Conservation (phyloP, 2,888 invertebrate genomes). For the Catocala fraxini region DNA sequence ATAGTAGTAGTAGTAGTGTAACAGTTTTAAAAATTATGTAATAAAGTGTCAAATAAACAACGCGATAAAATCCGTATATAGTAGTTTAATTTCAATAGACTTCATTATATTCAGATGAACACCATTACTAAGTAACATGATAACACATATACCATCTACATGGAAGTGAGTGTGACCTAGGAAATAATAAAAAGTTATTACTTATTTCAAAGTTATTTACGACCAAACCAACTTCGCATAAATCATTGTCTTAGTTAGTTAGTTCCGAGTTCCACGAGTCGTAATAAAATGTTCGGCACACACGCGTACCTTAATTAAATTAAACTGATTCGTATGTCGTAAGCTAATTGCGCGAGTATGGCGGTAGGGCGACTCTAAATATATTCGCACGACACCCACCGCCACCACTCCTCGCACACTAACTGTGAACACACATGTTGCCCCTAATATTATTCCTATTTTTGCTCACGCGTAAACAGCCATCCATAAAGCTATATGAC, state of each 20-base stretch:
- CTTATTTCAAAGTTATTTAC: constrained; percentile 23
- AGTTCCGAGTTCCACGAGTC: constrained; percentile 28
- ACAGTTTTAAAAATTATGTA: no score
- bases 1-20: no score
- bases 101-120: no score
- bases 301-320: constrained; percentile 70
- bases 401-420: constrained; percentile 68
- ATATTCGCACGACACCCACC: constrained; percentile 72
- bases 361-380: constrained; percentile 66
- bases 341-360: constrained; percentile 65
- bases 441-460: constrained; percentile 51
- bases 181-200: constrained; percentile 27
- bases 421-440: constrained; percentile 65
- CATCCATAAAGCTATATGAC: constrained; percentile 35
- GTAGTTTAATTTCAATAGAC: no score
- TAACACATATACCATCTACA: constrained; percentile 9
- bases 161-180: constrained; percentile 31
- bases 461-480: constrained; percentile 41
- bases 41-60: no score
- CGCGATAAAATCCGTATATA: no score
- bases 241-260: constrained; percentile 30
- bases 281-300: constrained; percentile 52
- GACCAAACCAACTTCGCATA: constrained; percentile 24
- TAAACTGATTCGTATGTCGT: constrained; percentile 63
- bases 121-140: no score